Evolutionary conservation across 2,113 vertebrate genomes (phyloP).

Genomic region (Stigmatopora argus): DNA sequence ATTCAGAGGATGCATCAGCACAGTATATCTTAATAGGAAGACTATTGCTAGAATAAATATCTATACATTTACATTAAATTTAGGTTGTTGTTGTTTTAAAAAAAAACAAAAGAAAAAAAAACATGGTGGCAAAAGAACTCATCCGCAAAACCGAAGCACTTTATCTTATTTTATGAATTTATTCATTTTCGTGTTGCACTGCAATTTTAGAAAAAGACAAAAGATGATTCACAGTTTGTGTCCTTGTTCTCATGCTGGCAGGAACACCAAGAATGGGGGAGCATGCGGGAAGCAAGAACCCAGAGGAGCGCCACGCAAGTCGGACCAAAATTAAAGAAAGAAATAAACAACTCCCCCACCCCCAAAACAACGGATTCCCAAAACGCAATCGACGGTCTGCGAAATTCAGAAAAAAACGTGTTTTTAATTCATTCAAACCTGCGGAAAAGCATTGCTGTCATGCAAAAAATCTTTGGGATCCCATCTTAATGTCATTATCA

Average conservation of each 20-base stretch:
- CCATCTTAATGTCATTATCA: too few relatives aligned
- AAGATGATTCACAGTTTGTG: slow-evolving; percentile 72
- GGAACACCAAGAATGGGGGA: slow-evolving; percentile 63
- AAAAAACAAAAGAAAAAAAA: slow-evolving; percentile 29
- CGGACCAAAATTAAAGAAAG: slow-evolving; percentile 4
- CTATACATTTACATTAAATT: slow-evolving; percentile 58
- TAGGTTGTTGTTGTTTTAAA: slow-evolving; percentile 9
- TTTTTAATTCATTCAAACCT: too few relatives aligned
- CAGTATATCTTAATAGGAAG: slow-evolving; percentile 76
- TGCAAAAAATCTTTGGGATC: too few relatives aligned
- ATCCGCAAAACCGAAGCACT: slow-evolving; percentile 48
- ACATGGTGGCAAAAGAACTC: slow-evolving; percentile 40
- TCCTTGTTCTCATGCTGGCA: slow-evolving; percentile 73
- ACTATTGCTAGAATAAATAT: slow-evolving; percentile 77
- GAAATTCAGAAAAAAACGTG: too few relatives aligned
- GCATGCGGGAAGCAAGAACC: slow-evolving; percentile 65
- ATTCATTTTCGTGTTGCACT: slow-evolving; percentile 17
- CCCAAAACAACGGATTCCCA: not conserved
- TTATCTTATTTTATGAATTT: slow-evolving; percentile 34
- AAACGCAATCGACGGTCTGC: not conserved
- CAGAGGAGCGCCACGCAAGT: slow-evolving; percentile 39
- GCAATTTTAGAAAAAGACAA: slow-evolving; percentile 40
- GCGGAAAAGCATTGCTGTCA: too few relatives aligned
- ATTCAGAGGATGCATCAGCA: slow-evolving; percentile 73
- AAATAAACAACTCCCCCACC: too few relatives aligned